These are phyloP conservation scores for Rhyacophila evoluta DNA, from an alignment of 2,888 invertebrate genomes.

Conservation along the genomic window DNA sequence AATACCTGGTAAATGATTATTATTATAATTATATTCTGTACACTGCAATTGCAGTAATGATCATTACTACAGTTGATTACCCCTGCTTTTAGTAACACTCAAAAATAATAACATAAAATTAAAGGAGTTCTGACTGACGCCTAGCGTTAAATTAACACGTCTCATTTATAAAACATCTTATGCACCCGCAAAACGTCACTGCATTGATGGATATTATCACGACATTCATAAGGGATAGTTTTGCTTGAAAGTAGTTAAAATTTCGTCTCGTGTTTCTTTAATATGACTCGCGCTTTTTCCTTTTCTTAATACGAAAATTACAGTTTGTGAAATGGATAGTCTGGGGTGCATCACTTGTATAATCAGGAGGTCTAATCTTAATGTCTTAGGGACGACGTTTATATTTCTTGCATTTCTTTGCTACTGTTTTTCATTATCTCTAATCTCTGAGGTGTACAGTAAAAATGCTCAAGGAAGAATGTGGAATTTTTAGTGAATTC, in stretches of 20 bases:
- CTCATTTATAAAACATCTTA: not conserved
- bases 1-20: too few relatives aligned
- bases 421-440: not conserved
- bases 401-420: not conserved
- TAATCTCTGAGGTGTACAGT: not conserved
- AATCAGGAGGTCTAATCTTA: conserved; percentile 2
- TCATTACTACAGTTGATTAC: not conserved
- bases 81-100: conserved; percentile 39
- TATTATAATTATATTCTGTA: too few relatives aligned
- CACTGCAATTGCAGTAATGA: not conserved
- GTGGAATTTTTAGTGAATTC: conserved; percentile 1
- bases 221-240: not conserved
- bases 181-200: not conserved
- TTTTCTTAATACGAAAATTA: conserved; percentile 29
- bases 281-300: not conserved
- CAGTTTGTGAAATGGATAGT: conserved; percentile 28
- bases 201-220: not conserved
- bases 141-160: conserved; percentile 23
- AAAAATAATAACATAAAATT: conserved; percentile 43
- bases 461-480: not conserved
- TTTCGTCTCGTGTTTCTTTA: not conserved
- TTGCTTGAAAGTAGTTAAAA: conserved; percentile 7
- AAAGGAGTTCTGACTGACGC: conserved; percentile 41
- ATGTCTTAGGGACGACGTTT: not conserved
- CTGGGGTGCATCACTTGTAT: conserved; percentile 7